Conservation (phyloP, 2,888 invertebrate genomes). For the Holacanthella duospinosa region DNA sequence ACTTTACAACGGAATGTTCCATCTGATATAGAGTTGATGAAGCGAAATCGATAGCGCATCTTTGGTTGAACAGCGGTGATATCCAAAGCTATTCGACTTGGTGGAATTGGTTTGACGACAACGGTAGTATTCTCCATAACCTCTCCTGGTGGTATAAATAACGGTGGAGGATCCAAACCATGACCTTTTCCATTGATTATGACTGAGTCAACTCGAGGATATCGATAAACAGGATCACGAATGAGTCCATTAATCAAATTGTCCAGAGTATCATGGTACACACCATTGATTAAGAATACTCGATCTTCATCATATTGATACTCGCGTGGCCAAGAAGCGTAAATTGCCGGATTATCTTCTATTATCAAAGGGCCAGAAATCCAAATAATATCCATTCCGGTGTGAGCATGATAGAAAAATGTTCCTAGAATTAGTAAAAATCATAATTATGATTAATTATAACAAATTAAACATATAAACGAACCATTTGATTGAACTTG, state of each 20-base stretch:
- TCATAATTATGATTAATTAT: no score
- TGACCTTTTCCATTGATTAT: slow-evolving; percentile 20
- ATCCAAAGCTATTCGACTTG: neutral
- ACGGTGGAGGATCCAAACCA: neutral
- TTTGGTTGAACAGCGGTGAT: slow-evolving; percentile 17
- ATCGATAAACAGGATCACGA: slow-evolving; percentile 14
- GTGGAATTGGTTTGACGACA: neutral
- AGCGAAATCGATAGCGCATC: slow-evolving; percentile 20
- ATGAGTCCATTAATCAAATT: slow-evolving; percentile 10
- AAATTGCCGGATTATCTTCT: slow-evolving; percentile 16
- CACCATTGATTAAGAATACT: slow-evolving; percentile 21
- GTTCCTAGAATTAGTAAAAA: slow-evolving; percentile 16
- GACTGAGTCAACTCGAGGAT: slow-evolving; percentile 14
- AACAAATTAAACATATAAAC: no score
- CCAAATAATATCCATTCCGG: slow-evolving; percentile 24
- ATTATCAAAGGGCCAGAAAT: slow-evolving; percentile 21
- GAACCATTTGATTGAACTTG: no score
- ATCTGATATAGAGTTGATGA: slow-evolving; percentile 22
- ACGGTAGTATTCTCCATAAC: neutral
- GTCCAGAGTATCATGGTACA: slow-evolving; percentile 18
- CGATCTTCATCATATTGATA: slow-evolving; percentile 25
- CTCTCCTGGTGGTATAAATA: neutral
- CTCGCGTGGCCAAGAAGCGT: slow-evolving; percentile 12
- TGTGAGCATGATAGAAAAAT: slow-evolving; percentile 28
- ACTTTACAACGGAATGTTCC: slow-evolving; percentile 19